phyloP scores from a whole-genome alignment of 2,113 vertebrate genomes.

The Grantiella picta region DNA sequence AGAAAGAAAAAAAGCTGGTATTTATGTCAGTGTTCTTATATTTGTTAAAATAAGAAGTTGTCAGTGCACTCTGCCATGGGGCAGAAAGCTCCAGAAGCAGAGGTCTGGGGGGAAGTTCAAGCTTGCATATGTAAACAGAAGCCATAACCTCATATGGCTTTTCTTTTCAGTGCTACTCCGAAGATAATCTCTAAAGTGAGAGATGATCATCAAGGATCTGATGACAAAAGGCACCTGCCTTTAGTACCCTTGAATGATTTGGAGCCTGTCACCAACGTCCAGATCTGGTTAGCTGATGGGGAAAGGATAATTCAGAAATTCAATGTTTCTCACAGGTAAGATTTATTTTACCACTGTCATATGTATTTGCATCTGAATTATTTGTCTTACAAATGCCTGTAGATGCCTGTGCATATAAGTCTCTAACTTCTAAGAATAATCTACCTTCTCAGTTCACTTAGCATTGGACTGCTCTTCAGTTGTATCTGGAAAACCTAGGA shows the following conservation, averaged over 20 bases:
- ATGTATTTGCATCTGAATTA: background rate
- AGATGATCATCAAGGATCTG: constrained; percentile 76
- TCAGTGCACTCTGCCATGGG: background rate
- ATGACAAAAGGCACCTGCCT: constrained; percentile 75
- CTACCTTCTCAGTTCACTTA: background rate
- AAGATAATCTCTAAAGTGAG: constrained; percentile 84
- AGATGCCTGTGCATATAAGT: background rate
- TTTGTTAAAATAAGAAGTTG: background rate
- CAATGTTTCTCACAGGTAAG: constrained; percentile 90
- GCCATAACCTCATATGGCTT: background rate
- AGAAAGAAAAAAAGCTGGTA: background rate
- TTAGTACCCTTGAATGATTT: constrained; percentile 82
- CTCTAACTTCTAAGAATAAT: background rate
- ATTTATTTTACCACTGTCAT: background rate
- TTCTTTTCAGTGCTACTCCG: constrained; percentile 83
- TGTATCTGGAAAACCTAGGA: background rate
- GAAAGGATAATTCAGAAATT: constrained; percentile 92
- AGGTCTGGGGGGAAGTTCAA: background rate
- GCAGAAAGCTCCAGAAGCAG: background rate
- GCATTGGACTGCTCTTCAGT: background rate
- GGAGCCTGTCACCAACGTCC: constrained; percentile 88
- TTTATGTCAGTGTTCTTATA: background rate
- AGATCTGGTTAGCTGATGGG: constrained; percentile 96
- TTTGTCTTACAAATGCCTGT: background rate
- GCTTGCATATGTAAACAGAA: background rate